phyloP scores from a whole-genome alignment of 2,113 vertebrate genomes.

The Deroptyus accipitrinus region DNA sequence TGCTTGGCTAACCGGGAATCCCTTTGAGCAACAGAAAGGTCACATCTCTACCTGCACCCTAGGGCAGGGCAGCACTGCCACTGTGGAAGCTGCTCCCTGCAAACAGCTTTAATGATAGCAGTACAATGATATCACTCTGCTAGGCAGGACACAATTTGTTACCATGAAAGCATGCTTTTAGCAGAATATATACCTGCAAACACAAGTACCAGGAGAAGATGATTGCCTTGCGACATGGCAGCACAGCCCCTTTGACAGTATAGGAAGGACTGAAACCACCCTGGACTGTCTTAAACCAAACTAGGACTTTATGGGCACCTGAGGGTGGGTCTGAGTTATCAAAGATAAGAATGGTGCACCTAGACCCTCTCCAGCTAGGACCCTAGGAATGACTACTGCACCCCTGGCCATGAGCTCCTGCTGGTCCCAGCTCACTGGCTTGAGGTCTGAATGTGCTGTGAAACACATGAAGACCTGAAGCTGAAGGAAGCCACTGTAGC shows the following conservation, averaged over 20 bases:
- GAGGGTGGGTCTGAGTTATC: background rate
- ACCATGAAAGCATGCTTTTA: background rate
- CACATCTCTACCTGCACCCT: background rate
- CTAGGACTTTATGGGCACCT: background rate
- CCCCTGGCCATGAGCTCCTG: background rate
- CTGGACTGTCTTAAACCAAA: background rate
- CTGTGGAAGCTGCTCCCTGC: background rate
- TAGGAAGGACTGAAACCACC: background rate
- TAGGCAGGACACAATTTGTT: background rate
- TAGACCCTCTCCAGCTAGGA: background rate
- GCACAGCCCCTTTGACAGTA: background rate
- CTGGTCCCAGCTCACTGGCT: accelerated
- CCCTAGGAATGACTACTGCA: background rate
- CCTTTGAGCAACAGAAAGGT: constrained; percentile 21
- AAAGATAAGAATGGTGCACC: background rate
- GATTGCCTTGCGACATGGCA: background rate
- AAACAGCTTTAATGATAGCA: background rate
- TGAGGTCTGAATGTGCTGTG: background rate
- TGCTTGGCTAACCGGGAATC: constrained; percentile 37
- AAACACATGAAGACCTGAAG: background rate
- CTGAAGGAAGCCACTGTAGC: background rate
- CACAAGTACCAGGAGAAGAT: background rate
- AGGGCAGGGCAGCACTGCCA: background rate
- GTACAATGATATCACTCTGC: background rate
- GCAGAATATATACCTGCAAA: background rate